These are phyloP conservation scores for Pardosa pseudoannulata DNA, from an alignment of 2,888 invertebrate genomes.

Conservation along the genomic window DNA sequence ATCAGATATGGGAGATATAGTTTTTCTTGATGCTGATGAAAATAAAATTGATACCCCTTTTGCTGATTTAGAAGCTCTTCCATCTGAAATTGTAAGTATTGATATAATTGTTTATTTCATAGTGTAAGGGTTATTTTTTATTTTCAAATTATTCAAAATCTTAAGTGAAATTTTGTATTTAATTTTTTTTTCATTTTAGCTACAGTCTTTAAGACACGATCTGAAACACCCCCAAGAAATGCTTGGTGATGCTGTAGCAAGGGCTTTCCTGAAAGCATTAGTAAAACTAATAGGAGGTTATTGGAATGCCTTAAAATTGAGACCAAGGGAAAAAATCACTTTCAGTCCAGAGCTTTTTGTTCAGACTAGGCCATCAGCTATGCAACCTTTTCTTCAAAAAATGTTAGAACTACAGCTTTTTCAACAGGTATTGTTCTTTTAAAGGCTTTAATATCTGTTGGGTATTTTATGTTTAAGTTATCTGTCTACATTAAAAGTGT, in stretches of 20 bases:
- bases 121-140: no score
- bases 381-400: constrained; percentile 92
- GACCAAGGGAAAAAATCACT: constrained; percentile 81
- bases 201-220: constrained; percentile 85
- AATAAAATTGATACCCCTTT: constrained; percentile 91
- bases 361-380: constrained; percentile 87
- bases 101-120: no score
- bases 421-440: constrained; percentile 83
- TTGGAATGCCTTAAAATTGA: constrained; percentile 87
- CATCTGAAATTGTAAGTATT: constrained; percentile 88
- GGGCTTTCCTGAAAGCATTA: constrained; percentile 92
- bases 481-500: no score
- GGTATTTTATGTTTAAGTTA: not conserved
- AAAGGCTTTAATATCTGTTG: not conserved
- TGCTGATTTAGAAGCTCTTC: constrained; percentile 92
- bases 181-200: constrained; percentile 80
- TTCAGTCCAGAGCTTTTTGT: constrained; percentile 93
- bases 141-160: no score
- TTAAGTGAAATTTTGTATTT: no score
- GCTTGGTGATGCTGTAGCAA: constrained; percentile 93
- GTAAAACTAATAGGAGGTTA: constrained; percentile 97
- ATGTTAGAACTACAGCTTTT: constrained; percentile 96
- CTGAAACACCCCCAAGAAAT: constrained; percentile 86
- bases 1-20: constrained; percentile 92
- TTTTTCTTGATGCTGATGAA: constrained; percentile 93